phyloP scores from a whole-genome alignment of 2,113 vertebrate genomes.

The Pelecanoides urinatrix region DNA sequence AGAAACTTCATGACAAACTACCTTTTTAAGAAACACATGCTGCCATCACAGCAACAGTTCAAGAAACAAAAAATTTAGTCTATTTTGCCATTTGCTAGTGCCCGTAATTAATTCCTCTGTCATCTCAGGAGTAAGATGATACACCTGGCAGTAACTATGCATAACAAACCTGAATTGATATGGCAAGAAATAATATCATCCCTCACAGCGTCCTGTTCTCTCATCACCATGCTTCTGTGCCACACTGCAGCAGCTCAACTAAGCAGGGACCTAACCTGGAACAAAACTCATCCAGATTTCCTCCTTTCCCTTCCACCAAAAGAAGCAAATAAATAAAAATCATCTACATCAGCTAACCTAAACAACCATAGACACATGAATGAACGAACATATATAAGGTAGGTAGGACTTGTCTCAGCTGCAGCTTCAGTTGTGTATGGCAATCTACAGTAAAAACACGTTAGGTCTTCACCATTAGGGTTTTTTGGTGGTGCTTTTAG shows the following conservation, averaged over 20 bases:
- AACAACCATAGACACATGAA: background rate
- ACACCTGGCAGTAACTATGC: background rate
- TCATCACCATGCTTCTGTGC: background rate
- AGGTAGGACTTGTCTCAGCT: background rate
- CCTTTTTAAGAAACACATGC: background rate
- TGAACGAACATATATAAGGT: background rate
- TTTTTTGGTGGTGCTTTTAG: background rate
- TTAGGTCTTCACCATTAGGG: background rate
- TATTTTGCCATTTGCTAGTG: background rate
- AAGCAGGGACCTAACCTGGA: background rate
- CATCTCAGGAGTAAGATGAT: background rate
- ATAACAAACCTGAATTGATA: background rate
- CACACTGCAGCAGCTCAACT: background rate
- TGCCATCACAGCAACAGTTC: background rate
- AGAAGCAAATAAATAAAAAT: background rate
- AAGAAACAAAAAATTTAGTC: background rate
- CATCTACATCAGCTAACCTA: background rate
- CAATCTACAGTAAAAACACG: background rate
- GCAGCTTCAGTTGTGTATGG: background rate
- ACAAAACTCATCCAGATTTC: background rate
- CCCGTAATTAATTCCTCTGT: background rate
- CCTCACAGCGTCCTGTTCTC: background rate
- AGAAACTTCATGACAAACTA: background rate
- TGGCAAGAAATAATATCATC: background rate
- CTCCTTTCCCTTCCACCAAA: background rate